Conservation (phyloP, 2,113 vertebrate genomes). For the Triplophysa siluroides region DNA sequence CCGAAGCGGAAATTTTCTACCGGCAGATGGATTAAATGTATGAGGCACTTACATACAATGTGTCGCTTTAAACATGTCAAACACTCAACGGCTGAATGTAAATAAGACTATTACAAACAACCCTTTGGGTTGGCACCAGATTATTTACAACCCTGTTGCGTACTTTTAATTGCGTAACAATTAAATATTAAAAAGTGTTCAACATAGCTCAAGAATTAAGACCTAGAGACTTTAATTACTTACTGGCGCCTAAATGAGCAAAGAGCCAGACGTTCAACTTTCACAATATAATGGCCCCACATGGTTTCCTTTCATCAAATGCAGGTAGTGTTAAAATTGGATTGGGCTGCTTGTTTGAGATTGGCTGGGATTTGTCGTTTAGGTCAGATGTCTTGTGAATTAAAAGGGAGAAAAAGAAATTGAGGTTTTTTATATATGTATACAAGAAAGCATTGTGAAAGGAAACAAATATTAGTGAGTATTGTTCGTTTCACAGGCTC, state of each 20-base stretch:
- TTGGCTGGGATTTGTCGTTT: conserved; percentile 69
- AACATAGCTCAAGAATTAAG: neutral
- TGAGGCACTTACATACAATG: conserved; percentile 55
- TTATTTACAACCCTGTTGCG: neutral
- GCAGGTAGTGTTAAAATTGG: conserved; percentile 66
- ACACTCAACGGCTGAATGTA: neutral
- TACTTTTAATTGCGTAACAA: too few species aligned
- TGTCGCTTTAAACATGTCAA: conserved; percentile 70
- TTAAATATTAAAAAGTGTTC: neutral
- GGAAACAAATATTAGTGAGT: neutral
- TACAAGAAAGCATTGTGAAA: neutral
- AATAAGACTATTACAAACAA: neutral
- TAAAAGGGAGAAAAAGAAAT: neutral
- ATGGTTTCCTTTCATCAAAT: conserved; percentile 50
- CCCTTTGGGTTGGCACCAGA: neutral
- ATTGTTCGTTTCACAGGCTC: neutral
- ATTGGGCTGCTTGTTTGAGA: conserved; percentile 65
- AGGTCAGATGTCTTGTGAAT: conserved; percentile 58
- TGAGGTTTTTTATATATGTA: too few species aligned
- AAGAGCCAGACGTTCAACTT: conserved; percentile 28
- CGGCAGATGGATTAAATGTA: conserved; percentile 58
- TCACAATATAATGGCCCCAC: conserved; percentile 25
- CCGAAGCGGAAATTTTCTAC: conserved; percentile 60
- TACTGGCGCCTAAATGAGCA: conserved; percentile 11
- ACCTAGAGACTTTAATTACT: conserved; percentile 7